These are phyloP conservation scores for Tetragnatha montana DNA, from an alignment of 2,888 invertebrate species.

Conservation along the genomic window DNA sequence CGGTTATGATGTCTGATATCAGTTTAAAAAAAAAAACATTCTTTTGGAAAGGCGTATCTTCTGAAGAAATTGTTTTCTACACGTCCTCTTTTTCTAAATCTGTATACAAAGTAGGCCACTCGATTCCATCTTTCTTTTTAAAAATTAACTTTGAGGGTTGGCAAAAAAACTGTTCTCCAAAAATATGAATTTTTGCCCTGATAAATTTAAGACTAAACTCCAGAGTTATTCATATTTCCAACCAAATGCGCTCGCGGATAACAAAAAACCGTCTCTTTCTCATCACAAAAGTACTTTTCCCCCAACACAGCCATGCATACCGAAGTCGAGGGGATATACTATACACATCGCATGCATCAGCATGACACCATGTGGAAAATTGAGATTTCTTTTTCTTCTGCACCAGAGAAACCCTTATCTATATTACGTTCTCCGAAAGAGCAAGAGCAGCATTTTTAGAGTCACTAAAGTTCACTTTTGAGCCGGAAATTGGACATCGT, in stretches of 20 bases:
- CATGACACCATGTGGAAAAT: constrained; percentile 28
- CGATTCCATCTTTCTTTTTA: too few relatives aligned
- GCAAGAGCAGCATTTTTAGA: background rate
- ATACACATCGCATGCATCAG: background rate
- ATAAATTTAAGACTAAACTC: too few relatives aligned
- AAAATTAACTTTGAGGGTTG: too few relatives aligned
- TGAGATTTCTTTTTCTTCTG: background rate
- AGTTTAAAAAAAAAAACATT: too few relatives aligned
- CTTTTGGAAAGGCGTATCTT: too few relatives aligned
- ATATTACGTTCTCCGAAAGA: background rate
- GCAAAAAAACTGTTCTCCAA: too few relatives aligned
- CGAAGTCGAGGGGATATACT: background rate
- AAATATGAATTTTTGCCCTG: too few relatives aligned
- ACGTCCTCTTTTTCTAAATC: too few relatives aligned
- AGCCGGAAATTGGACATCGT: constrained; percentile 1
- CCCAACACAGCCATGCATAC: constrained; percentile 11
- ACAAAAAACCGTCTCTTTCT: background rate
- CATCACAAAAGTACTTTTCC: background rate
- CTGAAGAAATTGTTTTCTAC: too few relatives aligned
- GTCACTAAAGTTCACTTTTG: background rate
- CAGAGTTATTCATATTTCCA: too few relatives aligned
- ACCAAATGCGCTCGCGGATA: background rate
- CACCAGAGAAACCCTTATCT: background rate
- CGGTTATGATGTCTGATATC: too few relatives aligned
- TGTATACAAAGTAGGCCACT: too few relatives aligned